Conservation (phyloP, 1,140 invertebrate genomes). For the Periplaneta americana region DNA sequence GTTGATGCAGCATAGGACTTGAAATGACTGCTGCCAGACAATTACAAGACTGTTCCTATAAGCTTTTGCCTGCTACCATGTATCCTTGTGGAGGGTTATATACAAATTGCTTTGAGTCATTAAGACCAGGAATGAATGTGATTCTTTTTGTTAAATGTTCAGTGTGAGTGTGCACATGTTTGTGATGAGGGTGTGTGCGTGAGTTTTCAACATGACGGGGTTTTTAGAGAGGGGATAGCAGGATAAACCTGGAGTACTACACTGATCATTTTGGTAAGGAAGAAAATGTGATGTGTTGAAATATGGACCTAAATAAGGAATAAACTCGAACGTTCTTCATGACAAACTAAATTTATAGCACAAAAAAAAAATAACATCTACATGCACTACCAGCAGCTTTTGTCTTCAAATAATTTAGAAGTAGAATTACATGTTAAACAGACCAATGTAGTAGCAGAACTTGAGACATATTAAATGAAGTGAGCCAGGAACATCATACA, state of each 20-base stretch:
- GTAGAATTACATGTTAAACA: not conserved
- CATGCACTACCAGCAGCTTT: not conserved
- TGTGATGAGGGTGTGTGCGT: not conserved
- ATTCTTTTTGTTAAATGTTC: not conserved
- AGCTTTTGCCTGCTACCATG: not conserved
- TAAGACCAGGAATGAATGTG: not conserved
- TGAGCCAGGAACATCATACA: not conserved
- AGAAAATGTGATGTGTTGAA: not conserved
- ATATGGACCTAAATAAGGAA: not conserved
- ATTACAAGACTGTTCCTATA: not conserved
- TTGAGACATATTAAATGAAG: not conserved
- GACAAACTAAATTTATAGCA: not conserved
- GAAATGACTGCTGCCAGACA: not conserved
- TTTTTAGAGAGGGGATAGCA: not conserved
- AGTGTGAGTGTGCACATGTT: not conserved
- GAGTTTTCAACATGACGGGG: not conserved
- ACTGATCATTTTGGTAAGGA: not conserved
- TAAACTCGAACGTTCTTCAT: not conserved
- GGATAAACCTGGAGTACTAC: not conserved
- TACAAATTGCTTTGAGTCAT: not conserved
- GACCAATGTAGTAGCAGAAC: not conserved
- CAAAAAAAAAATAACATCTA: not conserved
- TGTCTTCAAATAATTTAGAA: not conserved
- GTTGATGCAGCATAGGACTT: not conserved
- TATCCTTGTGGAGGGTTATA: not conserved